These are phyloP conservation scores for Musca domestica DNA, from an alignment of 1,140 invertebrate genomes.

Conservation along the genomic window DNA sequence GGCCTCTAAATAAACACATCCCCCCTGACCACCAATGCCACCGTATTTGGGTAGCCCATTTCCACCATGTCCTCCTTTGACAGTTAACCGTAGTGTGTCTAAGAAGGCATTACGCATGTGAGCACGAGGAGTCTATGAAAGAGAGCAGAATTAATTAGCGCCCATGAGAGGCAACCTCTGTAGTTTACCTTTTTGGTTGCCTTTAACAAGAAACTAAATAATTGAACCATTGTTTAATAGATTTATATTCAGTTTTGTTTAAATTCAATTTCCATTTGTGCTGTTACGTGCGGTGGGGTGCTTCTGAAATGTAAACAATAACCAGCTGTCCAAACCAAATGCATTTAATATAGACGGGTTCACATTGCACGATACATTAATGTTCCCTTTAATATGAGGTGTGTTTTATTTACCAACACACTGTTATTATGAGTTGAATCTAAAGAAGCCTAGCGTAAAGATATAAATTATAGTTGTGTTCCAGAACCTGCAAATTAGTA, in stretches of 20 bases:
- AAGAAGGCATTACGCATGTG: conserved; percentile 60
- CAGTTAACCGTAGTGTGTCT: conserved; percentile 70
- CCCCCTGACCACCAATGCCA: conserved; percentile 82
- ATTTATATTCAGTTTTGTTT: conserved; percentile 21
- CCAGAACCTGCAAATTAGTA: too few relatives aligned
- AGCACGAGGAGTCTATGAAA: conserved; percentile 35
- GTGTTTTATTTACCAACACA: too few relatives aligned
- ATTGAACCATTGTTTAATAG: conserved; percentile 38
- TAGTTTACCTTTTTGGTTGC: conserved; percentile 38
- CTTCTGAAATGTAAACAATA: conserved; percentile 26
- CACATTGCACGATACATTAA: too few relatives aligned
- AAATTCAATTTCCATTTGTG: too few relatives aligned
- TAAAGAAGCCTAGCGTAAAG: too few relatives aligned
- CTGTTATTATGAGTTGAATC: too few relatives aligned
- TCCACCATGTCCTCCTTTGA: conserved; percentile 74
- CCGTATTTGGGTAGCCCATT: conserved; percentile 76
- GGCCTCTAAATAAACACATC: conserved; percentile 72
- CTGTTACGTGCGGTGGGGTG: too few relatives aligned
- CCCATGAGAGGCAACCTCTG: too few relatives aligned
- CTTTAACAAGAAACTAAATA: conserved; percentile 47
- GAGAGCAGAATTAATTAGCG: neutral
- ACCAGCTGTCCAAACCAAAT: conserved; percentile 27
- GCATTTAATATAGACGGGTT: too few relatives aligned
- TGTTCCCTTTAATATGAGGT: too few relatives aligned
- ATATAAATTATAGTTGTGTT: too few relatives aligned